Base-by-base conservation (phyloP, 2,797 vertebrate genomes). In the Bufotes viridis region DNA sequence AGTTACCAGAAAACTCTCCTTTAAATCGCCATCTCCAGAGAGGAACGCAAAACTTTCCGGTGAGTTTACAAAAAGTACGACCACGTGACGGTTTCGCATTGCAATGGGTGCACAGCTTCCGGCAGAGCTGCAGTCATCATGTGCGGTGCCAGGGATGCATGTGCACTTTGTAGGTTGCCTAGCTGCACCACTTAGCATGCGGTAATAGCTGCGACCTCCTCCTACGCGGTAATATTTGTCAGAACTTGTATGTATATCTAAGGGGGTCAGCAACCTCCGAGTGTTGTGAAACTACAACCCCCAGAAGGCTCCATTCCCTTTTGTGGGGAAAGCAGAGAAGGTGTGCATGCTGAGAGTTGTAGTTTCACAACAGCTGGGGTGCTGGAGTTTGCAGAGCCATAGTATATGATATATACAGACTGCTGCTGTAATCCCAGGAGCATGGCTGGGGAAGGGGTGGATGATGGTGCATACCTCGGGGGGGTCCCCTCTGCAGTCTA, bases 1-100 rank as follows among this genome's bases (percentile, higher is more conserved):
- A 0, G 42, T 86, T 24, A 82, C 70, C 15, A 76, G 51, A 63
- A 89, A 82, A 26, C 22, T 60, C 15, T 69, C 88, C 22, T 17
- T 70, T 67, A 63, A 67, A 5, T 81, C 83, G 1, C 67, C 18
- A 1, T 76, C 78, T 14, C 70, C 84, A 2, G 82, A 67, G 26
- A 82, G 34, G 74, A 89, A 78, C 15, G 60, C 2, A 4, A 76
- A 26, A 78, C 29, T 22, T 13, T 55, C 42, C 12, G 84, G 88
- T 89, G 29, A 82, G 88, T 78, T 51, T n/a, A 51, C 9, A 49
- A 74, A 42, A 10, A 34, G 6, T 75, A 20, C 51, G 42, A 22
- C 7, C 6, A 22, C 9, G 12, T n/a, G 20, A 3, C 12, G 72
- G 42, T 22, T 53, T 74, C 2, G 17, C 70, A 51, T 51, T 49